Percentiles rank a stretch among this genome's conserved stretches.
These are phyloP conservation scores for Epinotia brunnichana DNA, from an alignment of 2,888 invertebrate species.

Conservation along the genomic window DNA sequence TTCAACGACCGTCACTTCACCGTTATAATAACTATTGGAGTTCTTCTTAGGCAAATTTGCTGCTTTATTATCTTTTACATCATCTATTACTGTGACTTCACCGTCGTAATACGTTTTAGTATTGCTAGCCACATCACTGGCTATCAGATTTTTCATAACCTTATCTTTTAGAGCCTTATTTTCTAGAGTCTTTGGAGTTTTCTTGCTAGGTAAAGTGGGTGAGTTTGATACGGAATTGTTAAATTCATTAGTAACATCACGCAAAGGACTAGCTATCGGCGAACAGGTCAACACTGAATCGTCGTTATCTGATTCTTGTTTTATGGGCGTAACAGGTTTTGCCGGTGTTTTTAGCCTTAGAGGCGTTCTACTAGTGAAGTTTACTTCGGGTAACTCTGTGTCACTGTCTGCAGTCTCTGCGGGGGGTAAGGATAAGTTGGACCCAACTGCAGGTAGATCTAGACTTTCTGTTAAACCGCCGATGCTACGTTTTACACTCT, in stretches of 20 bases:
- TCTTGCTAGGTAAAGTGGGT: constrained; percentile 30
- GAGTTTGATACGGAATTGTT: constrained; percentile 45
- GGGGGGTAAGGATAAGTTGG: constrained; percentile 19
- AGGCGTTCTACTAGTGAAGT: constrained; percentile 7
- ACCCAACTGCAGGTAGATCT: constrained; percentile 51
- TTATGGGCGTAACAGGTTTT: constrained; percentile 2
- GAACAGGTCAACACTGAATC: constrained; percentile 66
- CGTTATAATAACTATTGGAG: constrained; percentile 11
- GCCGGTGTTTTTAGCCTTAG: not conserved
- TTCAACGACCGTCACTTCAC: constrained; percentile 24
- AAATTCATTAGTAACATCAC: constrained; percentile 59
- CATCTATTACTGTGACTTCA: constrained; percentile 19
- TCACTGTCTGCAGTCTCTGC: constrained; percentile 7
- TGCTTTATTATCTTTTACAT: not conserved
- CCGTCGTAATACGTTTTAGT: constrained; percentile 12
- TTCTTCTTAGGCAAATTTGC: not conserved
- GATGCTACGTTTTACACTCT: constrained; percentile 54
- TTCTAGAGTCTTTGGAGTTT: constrained; percentile 10
- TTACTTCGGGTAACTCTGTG: constrained; percentile 7
- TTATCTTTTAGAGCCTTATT: constrained; percentile 50
- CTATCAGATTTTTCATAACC: constrained; percentile 50
- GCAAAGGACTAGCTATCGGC: constrained; percentile 67
- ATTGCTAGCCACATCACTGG: constrained; percentile 15
- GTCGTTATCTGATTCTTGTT: constrained; percentile 49
- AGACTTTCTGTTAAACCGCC: constrained; percentile 52